Percentiles rank a stretch among this genome's conserved stretches.
Evolutionary conservation across 2,888 invertebrate genomes (phyloP).

Genomic region (Stenurella melanura): DNA sequence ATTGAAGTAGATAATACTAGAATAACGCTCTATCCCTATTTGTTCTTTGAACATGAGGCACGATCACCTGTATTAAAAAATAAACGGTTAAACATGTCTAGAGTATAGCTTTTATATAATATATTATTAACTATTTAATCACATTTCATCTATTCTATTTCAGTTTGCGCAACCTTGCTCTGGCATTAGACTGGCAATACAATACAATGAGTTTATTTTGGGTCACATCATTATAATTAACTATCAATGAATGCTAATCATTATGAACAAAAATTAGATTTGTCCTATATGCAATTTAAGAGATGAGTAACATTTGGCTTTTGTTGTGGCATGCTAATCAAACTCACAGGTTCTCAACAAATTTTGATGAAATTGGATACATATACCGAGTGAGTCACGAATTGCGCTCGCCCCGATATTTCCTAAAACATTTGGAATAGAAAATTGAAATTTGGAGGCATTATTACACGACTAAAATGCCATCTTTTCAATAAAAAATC

Average conservation of each 20-base stretch:
- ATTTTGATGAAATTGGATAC: not conserved
- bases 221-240: not conserved
- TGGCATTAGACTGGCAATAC: constrained; percentile 6
- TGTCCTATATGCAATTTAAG: not conserved
- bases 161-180: constrained; percentile 19
- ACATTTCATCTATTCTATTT: constrained; percentile 10
- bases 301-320: not conserved
- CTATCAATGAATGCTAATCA: not conserved
- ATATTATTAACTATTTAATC: not conserved
- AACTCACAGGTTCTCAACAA: not conserved
- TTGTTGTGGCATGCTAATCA: not conserved
- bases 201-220: not conserved
- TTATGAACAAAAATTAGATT: not conserved
- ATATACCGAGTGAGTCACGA: too few species aligned
- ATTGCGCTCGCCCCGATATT: too few species aligned
- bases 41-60: too few species aligned
- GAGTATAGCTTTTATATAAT: too few species aligned
- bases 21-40: too few species aligned
- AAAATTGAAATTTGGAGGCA: too few species aligned
- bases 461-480: too few species aligned
- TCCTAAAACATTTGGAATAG: too few species aligned
- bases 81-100: too few species aligned
- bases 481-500: too few species aligned
- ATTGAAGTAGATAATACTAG: too few species aligned
- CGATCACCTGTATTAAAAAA: too few species aligned